Evolutionary conservation across 1,140 invertebrate genomes (phyloP), one percentile per base, ranked within the genome.

Genomic region (Brachionus rotundiformis): DNA sequence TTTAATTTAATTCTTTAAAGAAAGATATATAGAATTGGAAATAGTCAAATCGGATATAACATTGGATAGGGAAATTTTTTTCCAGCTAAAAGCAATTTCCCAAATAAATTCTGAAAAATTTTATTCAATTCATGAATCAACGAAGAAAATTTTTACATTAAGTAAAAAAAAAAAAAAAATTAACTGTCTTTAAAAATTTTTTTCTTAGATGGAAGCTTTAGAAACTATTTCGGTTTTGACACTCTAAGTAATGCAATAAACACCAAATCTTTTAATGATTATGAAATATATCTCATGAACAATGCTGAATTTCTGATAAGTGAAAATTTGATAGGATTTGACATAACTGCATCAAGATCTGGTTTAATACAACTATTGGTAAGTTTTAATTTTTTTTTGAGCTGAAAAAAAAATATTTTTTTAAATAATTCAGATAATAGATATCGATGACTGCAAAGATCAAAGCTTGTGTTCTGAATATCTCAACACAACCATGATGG

Each of bases 281-380:
- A 63, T 31, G 61, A 8, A 13, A 7, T 63, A 13, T 63, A 13
- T 29, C 29, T 63, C 25, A 13, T 63, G 11, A 63, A 63, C 16
- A 63, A 63, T 63, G 61, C 61, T 23, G 61, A 63, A 63, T 63
- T 29, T 63, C 25, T 29, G 61, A 29, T 29, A n/a, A 63, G 29
- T 63, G 25, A 13, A 33, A 27, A 29, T 63, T 33, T 63, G 16
- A 63, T 31, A 10, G 61, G 61, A 63, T 63, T 63, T 23, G 29
- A 63, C 29, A 29, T 63, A 13, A 5, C 23, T 13, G 61, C 61
- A 16, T 16, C 11, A 29, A 33, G n/a, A n/a, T 29, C 25, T 33
- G 61, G 61, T 6, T 29, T 13, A 31, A 13, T 63, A 0, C 5
- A 29, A 29, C 7, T 63, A 13, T 63, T 16, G 13, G 61, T 63